These are phyloP conservation scores for Coregonus clupeaformis DNA, from an alignment of 2,113 vertebrate genomes.

Conservation along the genomic window DNA sequence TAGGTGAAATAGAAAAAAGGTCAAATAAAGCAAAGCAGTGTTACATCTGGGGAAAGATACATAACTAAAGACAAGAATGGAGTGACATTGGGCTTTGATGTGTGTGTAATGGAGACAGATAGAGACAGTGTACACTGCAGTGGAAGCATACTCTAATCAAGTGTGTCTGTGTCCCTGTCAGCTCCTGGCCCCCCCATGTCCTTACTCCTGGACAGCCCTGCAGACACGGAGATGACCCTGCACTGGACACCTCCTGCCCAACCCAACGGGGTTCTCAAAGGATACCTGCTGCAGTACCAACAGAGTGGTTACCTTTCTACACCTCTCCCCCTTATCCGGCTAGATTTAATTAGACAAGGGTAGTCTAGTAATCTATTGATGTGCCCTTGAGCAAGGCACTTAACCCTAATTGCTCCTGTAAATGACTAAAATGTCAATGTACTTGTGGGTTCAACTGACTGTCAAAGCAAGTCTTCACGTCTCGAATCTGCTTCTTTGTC, in stretches of 20 bases:
- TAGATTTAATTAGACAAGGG: neutral
- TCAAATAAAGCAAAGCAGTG: neutral
- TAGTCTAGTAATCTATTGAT: no score
- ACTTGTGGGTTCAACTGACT: no score
- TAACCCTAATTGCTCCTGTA: no score
- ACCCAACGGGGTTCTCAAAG: conserved; percentile 80
- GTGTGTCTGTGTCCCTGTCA: conserved; percentile 45
- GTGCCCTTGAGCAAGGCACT: no score
- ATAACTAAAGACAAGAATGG: no score
- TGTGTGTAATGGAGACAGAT: neutral
- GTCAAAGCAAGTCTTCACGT: no score
- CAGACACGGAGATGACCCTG: conserved; percentile 77
- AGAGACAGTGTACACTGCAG: neutral
- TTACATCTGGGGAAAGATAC: no score
- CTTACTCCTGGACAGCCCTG: conserved; percentile 77
- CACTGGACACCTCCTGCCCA: conserved; percentile 78
- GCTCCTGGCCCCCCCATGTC: conserved; percentile 78
- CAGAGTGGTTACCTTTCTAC: conserved; percentile 63
- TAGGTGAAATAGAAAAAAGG: conserved; percentile 9
- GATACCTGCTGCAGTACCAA: conserved; percentile 81
- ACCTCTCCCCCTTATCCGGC: neutral
- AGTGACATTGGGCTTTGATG: neutral
- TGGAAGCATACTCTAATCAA: conserved; percentile 3
- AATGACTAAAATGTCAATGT: no score
- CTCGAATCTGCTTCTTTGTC: no score